phyloP scores from a whole-genome alignment of 2,797 vertebrate species.

The Spea hammondii region DNA sequence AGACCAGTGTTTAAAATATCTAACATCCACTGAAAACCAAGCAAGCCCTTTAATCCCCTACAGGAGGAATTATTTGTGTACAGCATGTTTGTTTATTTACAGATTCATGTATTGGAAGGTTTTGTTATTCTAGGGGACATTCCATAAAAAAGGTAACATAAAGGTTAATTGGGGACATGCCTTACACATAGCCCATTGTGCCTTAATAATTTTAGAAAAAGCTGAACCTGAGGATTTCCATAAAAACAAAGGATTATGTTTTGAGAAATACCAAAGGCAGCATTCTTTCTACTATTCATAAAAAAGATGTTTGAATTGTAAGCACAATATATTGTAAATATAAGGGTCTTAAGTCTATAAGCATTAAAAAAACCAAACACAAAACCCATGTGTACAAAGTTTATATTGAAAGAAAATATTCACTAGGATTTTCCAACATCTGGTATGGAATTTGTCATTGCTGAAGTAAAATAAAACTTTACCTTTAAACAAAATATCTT shows the following conservation, averaged over 20 bases:
- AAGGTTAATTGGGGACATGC: constrained; percentile 1
- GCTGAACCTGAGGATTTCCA: neutral
- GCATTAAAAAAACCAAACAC: no score
- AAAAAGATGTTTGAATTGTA: no score
- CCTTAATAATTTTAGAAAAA: neutral
- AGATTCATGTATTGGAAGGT: neutral
- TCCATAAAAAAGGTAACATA: neutral
- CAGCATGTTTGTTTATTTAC: constrained; percentile 16
- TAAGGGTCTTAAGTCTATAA: no score
- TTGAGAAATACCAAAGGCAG: no score
- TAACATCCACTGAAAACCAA: constrained; percentile 10
- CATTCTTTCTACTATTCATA: no score
- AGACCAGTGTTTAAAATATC: neutral
- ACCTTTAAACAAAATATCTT: no score
- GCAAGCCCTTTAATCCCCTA: constrained; percentile 6
- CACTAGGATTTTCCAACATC: no score
- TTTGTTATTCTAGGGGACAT: neutral
- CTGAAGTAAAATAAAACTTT: no score
- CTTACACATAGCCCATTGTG: neutral
- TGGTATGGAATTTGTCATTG: no score
- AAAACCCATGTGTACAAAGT: no score
- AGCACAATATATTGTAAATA: no score
- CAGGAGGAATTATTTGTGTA: constrained; percentile 8
- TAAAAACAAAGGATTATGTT: neutral
- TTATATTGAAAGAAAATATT: no score